Conservation (phyloP, 2,797 vertebrate genomes). For the Sorex maritimensis region DNA sequence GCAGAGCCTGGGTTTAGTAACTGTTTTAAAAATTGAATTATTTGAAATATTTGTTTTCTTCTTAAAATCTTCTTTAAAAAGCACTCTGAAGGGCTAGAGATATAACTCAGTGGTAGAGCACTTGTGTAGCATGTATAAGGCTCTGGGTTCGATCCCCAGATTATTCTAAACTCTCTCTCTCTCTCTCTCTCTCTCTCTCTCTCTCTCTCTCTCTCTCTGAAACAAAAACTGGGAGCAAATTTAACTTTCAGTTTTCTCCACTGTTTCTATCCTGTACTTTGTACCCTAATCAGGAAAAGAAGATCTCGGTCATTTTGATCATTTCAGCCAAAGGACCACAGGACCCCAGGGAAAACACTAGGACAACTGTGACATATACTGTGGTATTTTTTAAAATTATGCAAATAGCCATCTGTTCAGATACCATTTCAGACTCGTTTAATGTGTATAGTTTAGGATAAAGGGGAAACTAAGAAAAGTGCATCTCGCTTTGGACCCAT, state of each 20-base stretch:
- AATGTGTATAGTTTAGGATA: constrained; percentile 70
- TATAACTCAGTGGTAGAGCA: too few relatives aligned
- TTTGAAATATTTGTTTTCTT: not conserved
- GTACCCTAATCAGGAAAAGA: not conserved
- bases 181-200: too few relatives aligned
- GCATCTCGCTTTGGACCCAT: constrained; percentile 66
- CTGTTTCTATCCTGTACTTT: constrained; percentile 7
- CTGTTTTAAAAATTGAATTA: not conserved
- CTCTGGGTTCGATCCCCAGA: too few relatives aligned
- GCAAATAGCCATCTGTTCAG: constrained; percentile 82
- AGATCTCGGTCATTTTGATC: constrained; percentile 48
- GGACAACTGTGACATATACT: constrained; percentile 71
- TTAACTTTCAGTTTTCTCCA: constrained; percentile 31
- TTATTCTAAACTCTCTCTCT: too few relatives aligned
- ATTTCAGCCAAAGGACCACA: constrained; percentile 66
- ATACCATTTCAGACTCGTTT: constrained; percentile 65
- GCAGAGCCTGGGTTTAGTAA: not conserved
- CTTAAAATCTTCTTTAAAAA: constrained; percentile 6
- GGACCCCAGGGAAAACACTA: constrained; percentile 50
- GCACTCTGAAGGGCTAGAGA: not conserved
- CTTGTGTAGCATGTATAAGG: too few relatives aligned
- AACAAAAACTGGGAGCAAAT: constrained; percentile 21
- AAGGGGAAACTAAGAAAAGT: constrained; percentile 71
- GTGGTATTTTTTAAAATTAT: constrained; percentile 72
- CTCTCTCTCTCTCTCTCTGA: not conserved